A percentile compares a stretch with the other conserved stretches of the same genome.
phyloP scores from a whole-genome alignment of 2,888 invertebrate species.

The Epinotia nisella region DNA sequence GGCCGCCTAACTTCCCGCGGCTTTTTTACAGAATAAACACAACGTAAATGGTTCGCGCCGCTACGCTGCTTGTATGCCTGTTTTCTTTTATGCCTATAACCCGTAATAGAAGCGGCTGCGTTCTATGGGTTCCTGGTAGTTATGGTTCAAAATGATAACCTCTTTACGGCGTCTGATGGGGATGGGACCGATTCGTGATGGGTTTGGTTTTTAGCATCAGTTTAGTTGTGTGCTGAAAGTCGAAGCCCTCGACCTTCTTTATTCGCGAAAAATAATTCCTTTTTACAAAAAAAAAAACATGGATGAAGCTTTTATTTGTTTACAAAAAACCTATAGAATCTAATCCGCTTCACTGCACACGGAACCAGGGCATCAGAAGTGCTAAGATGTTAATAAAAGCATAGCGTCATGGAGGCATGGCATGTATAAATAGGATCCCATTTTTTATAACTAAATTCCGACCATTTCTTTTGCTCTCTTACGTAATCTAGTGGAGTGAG shows the following conservation, averaged over 20 bases:
- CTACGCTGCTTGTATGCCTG: constrained; percentile 21
- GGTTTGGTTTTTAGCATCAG: background rate
- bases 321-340: constrained; percentile 33
- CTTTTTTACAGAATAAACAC: constrained; percentile 49
- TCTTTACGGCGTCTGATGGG: constrained; percentile 21
- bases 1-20: constrained; percentile 37
- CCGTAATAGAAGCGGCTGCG: constrained; percentile 25
- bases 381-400: constrained; percentile 7
- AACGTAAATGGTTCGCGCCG: constrained; percentile 45
- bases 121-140: constrained; percentile 39
- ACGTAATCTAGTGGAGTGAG: background rate
- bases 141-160: constrained; percentile 38
- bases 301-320: background rate
- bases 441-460: constrained; percentile 10
- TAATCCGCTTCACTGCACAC: constrained; percentile 47
- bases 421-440: background rate
- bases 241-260: background rate
- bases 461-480: constrained; percentile 13
- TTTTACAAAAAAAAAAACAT: background rate
- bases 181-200: background rate
- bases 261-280: background rate
- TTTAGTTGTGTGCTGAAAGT: background rate
- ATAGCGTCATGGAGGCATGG: background rate
- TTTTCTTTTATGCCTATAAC: constrained; percentile 30
- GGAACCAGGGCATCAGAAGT: constrained; percentile 35